Conservation (phyloP, 2,797 vertebrate genomes). For the Nyctibius grandis region DNA sequence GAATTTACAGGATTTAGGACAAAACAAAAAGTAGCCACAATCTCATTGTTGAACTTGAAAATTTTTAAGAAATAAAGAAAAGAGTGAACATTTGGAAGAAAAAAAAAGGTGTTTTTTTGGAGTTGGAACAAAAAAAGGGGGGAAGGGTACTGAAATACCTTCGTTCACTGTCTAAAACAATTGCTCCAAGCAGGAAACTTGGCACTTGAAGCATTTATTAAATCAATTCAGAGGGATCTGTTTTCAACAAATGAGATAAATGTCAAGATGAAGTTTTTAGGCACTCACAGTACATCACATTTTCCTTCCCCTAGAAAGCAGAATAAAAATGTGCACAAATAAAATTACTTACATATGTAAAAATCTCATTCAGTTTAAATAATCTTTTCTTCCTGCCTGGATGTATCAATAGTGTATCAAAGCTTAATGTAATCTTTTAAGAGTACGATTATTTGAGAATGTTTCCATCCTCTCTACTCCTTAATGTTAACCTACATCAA, state of each 20-base stretch:
- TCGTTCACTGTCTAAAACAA: slow-evolving; percentile 42
- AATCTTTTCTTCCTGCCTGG: slow-evolving; percentile 39
- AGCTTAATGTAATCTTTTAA: slow-evolving; percentile 42
- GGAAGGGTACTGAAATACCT: slow-evolving; percentile 3
- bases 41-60: slow-evolving; percentile 34
- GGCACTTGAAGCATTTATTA: slow-evolving; percentile 44
- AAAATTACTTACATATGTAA: slow-evolving; percentile 56
- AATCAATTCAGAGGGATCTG: slow-evolving; percentile 50
- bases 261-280: slow-evolving; percentile 50
- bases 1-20: background rate
- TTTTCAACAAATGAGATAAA: slow-evolving; percentile 62
- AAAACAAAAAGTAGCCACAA: background rate
- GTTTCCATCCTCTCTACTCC: background rate
- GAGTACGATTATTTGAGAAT: slow-evolving; percentile 37
- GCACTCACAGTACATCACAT: slow-evolving; percentile 15
- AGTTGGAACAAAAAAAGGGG: background rate
- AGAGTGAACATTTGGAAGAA: slow-evolving; percentile 1
- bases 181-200: slow-evolving; percentile 44
- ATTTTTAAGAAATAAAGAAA: background rate
- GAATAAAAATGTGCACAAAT: slow-evolving; percentile 49
- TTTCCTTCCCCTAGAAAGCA: slow-evolving; percentile 35
- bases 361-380: slow-evolving; percentile 44
- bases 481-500: slow-evolving; percentile 5
- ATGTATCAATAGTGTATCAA: slow-evolving; percentile 14
- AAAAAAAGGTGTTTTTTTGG: background rate